Evolutionary conservation across 2,888 invertebrate species (phyloP).

Genomic region (Drosophila trichaetosa): DNA sequence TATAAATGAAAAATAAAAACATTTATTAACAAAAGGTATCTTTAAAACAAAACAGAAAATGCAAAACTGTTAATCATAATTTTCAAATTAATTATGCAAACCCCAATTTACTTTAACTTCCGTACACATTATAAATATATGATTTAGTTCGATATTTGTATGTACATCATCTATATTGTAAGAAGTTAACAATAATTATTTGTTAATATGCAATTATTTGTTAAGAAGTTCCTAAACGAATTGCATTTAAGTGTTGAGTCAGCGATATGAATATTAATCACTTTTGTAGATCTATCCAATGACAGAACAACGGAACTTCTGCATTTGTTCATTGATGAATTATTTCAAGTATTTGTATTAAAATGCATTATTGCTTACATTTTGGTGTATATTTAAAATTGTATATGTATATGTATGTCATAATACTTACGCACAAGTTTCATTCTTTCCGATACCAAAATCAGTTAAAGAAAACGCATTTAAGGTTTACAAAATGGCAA

Average conservation of each 20-base stretch:
- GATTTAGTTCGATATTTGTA: conserved; percentile 1
- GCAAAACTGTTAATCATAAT: conserved; percentile 16
- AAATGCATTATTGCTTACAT: conserved; percentile 4
- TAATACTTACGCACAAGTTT: conserved; percentile 49
- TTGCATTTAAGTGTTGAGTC: conserved; percentile 61
- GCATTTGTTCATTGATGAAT: conserved; percentile 53
- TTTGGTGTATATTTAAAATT: conserved; percentile 7
- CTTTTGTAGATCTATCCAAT: conserved; percentile 44
- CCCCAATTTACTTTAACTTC: conserved; percentile 1
- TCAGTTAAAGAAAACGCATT: conserved; percentile 39
- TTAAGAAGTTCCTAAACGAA: conserved; percentile 72
- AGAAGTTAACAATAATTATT: conserved; percentile 41
- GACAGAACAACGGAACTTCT: conserved; percentile 52
- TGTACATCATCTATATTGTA: conserved; percentile 40
- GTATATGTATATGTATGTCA: conserved; percentile 9
- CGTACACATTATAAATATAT: neutral
- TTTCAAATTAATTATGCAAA: conserved; percentile 11
- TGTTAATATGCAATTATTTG: conserved; percentile 58
- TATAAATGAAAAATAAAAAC: conserved; percentile 31
- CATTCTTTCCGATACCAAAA: conserved; percentile 15
- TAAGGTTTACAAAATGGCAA: conserved; percentile 33
- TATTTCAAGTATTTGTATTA: conserved; percentile 31
- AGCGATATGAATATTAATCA: conserved; percentile 33
- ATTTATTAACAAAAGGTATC: conserved; percentile 38
- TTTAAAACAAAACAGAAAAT: conserved; percentile 9